Conservation (phyloP, 37 sponge, comb jelly and placozoan genomes). For the Axinella damicornis region DNA sequence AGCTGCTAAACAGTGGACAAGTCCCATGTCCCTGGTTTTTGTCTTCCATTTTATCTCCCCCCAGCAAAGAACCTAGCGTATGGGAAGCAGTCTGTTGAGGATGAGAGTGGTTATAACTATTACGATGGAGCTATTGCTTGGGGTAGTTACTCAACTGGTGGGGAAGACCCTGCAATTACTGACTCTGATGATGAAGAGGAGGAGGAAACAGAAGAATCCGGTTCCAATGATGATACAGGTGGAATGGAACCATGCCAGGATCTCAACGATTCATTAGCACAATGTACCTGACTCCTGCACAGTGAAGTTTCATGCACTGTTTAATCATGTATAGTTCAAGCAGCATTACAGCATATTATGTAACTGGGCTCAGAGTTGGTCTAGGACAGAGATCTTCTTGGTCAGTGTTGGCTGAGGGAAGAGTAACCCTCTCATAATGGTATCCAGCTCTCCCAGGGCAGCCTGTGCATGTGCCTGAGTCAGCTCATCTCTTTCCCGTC, state of each 20-base stretch:
- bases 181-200: slow-evolving; percentile 42
- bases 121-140: slow-evolving; percentile 32
- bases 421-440: slow-evolving; percentile 65
- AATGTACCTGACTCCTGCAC: too few species aligned
- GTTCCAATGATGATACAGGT: too few species aligned
- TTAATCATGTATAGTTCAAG: too few species aligned
- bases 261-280: too few species aligned
- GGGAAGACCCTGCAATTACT: neutral
- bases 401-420: slow-evolving; percentile 53
- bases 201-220: neutral
- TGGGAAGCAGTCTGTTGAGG: slow-evolving; percentile 48
- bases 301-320: too few species aligned
- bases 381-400: slow-evolving; percentile 77
- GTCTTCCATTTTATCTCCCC: neutral
- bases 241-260: too few species aligned
- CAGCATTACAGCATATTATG: too few species aligned
- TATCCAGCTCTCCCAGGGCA: slow-evolving; percentile 84
- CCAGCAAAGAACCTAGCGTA: slow-evolving; percentile 29
- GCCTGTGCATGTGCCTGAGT: slow-evolving; percentile 75
- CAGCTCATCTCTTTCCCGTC: slow-evolving; percentile 65
- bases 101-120: slow-evolving; percentile 25
- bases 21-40: too few species aligned
- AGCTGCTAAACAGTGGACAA: too few species aligned
- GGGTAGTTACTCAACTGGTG: slow-evolving; percentile 5
- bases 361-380: neutral